These are phyloP conservation scores for Nesometra sesokonis DNA, from an alignment of 35 echinoderm and acorn worm species.

Conservation along the genomic window DNA sequence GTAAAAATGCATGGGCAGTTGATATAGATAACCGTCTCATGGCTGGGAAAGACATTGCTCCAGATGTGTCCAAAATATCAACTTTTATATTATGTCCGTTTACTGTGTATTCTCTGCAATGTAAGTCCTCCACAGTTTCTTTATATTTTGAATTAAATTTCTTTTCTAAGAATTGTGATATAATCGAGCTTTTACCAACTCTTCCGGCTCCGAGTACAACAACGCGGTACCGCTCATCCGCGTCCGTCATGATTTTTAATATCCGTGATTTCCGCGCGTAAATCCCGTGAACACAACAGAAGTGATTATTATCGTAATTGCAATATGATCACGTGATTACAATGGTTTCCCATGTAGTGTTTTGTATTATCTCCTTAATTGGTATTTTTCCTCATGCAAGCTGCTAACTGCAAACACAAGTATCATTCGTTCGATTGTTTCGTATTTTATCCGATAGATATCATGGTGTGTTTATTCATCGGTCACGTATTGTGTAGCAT, in stretches of 20 bases:
- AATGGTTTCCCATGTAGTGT: too few relatives aligned
- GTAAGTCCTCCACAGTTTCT: slow-evolving; percentile 88
- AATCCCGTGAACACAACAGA: too few relatives aligned
- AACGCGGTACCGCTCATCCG: slow-evolving; percentile 67
- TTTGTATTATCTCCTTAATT: too few relatives aligned
- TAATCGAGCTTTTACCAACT: slow-evolving; percentile 93
- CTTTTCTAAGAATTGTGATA: slow-evolving; percentile 73
- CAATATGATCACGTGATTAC: not conserved
- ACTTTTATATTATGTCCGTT: slow-evolving; percentile 93
- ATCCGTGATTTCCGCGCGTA: too few relatives aligned
- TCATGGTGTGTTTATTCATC: not conserved
- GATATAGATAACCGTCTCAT: slow-evolving; percentile 96
- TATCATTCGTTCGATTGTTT: not conserved
- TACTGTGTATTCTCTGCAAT: slow-evolving; percentile 87
- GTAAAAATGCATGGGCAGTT: slow-evolving; percentile 84
- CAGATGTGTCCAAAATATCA: slow-evolving; percentile 91
- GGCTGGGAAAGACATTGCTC: slow-evolving; percentile 78
- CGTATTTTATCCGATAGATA: not conserved
- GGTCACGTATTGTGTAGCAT: too few relatives aligned
- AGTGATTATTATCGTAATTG: not conserved
- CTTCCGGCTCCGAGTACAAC: slow-evolving; percentile 80
- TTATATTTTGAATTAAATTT: slow-evolving; percentile 82
- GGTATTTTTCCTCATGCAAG: too few relatives aligned
- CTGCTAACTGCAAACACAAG: too few relatives aligned
- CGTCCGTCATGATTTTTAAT: not conserved